A percentile compares a stretch with the other conserved stretches of the same genome.
Evolutionary conservation across 2,113 vertebrate genomes (phyloP).

Genomic region (Jacana jacana): DNA sequence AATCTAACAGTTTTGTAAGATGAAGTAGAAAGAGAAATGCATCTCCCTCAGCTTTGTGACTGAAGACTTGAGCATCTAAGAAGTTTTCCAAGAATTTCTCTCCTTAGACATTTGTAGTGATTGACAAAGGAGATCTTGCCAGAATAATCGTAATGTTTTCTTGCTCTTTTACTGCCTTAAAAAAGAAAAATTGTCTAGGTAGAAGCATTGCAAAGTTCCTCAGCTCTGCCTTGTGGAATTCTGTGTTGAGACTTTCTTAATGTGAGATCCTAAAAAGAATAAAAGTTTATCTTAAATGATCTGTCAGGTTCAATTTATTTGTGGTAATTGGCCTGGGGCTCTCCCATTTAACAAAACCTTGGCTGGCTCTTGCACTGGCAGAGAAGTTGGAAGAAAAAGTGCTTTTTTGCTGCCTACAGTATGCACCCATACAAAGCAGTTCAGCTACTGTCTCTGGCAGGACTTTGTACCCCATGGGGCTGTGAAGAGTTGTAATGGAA

Average conservation of each 20-base stretch:
- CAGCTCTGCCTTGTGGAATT: background rate
- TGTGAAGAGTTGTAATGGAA: background rate
- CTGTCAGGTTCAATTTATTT: slow-evolving; percentile 51
- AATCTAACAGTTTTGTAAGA: background rate
- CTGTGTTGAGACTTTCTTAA: background rate
- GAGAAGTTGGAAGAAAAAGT: background rate
- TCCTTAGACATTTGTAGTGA: background rate
- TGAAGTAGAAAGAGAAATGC: background rate
- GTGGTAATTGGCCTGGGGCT: background rate
- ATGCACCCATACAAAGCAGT: background rate
- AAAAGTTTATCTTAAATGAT: slow-evolving; percentile 30
- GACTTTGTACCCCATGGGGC: background rate
- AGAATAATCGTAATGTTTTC: background rate
- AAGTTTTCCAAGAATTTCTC: background rate
- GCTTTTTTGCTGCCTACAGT: background rate
- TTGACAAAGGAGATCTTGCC: background rate
- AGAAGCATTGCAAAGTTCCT: background rate
- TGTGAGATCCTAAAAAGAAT: background rate
- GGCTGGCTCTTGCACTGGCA: background rate
- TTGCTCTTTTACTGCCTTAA: background rate
- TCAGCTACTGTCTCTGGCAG: background rate
- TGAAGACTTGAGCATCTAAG: background rate
- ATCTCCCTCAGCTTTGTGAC: background rate
- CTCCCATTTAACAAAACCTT: slow-evolving; percentile 6
- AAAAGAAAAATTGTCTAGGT: background rate